Percentiles rank a stretch among this genome's conserved stretches.
Evolutionary conservation across 2,113 vertebrate genomes (phyloP).

Genomic region (Pelusios castaneus): DNA sequence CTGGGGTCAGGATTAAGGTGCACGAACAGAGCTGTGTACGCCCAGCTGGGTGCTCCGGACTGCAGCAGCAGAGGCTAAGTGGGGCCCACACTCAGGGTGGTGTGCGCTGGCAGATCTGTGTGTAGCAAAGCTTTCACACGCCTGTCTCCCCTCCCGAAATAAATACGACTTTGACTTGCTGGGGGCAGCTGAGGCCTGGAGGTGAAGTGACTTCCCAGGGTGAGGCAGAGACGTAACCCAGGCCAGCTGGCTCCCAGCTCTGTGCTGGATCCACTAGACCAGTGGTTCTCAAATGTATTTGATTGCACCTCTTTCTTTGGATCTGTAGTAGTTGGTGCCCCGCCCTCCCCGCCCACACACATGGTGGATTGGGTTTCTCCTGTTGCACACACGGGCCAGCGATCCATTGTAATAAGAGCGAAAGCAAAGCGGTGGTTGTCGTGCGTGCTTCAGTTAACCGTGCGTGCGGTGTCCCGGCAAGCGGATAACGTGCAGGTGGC

Average conservation of each 20-base stretch:
- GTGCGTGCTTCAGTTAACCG: background rate
- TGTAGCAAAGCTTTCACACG: background rate
- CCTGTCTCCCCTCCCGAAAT: background rate
- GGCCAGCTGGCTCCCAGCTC: background rate
- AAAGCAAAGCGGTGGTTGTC: background rate
- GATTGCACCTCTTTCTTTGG: background rate
- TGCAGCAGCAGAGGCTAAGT: background rate
- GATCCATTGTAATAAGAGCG: background rate
- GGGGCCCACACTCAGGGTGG: background rate
- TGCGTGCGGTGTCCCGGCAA: background rate
- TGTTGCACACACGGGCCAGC: background rate
- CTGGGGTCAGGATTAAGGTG: background rate
- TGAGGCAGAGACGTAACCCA: background rate
- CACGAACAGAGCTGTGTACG: background rate
- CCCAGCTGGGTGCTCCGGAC: background rate
- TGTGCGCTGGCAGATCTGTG: background rate
- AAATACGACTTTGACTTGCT: background rate
- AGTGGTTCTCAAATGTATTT: background rate
- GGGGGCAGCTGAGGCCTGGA: background rate
- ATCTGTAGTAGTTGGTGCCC: background rate
- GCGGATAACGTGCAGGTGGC: background rate
- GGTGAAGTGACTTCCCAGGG: background rate
- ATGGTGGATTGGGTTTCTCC: background rate
- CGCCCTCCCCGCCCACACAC: background rate
- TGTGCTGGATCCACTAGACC: background rate